These are phyloP conservation scores for Agrochola circellaris DNA, from an alignment of 2,888 invertebrate genomes.

Conservation along the genomic window DNA sequence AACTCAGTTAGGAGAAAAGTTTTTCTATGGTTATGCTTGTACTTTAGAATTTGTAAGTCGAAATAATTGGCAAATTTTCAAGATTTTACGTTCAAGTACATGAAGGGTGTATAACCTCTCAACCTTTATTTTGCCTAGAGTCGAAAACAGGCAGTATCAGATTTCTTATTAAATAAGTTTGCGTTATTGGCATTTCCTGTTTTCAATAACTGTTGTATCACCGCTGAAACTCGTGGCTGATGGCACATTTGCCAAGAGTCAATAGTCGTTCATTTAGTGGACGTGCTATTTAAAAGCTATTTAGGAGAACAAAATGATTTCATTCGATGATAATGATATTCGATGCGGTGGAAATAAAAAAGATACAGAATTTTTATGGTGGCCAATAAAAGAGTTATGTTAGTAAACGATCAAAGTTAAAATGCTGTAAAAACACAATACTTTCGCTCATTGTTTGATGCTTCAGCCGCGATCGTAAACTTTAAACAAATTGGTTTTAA, in stretches of 20 bases:
- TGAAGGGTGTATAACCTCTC: background rate
- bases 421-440: slow-evolving; percentile 83
- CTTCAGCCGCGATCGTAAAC: slow-evolving; percentile 84
- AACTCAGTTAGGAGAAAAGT: background rate
- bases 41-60: background rate
- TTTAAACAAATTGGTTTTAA: slow-evolving; percentile 87
- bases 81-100: background rate
- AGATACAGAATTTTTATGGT: slow-evolving; percentile 64
- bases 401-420: slow-evolving; percentile 85
- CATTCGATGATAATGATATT: slow-evolving; percentile 58
- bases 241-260: slow-evolving; percentile 27
- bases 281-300: slow-evolving; percentile 52
- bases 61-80: background rate
- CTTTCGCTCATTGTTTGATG: slow-evolving; percentile 86
- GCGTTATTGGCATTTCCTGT: slow-evolving; percentile 30
- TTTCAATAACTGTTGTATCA: slow-evolving; percentile 20
- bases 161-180: background rate
- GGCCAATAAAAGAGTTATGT: slow-evolving; percentile 80
- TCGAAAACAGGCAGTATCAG: background rate
- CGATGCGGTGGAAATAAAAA: slow-evolving; percentile 56
- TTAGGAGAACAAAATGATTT: slow-evolving; percentile 55
- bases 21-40: background rate
- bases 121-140: background rate
- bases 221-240: slow-evolving; percentile 10
- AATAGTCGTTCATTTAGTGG: slow-evolving; percentile 29